Evolutionary conservation across 2,113 vertebrate species (phyloP).

Genomic region (Paradisaea rubra): DNA sequence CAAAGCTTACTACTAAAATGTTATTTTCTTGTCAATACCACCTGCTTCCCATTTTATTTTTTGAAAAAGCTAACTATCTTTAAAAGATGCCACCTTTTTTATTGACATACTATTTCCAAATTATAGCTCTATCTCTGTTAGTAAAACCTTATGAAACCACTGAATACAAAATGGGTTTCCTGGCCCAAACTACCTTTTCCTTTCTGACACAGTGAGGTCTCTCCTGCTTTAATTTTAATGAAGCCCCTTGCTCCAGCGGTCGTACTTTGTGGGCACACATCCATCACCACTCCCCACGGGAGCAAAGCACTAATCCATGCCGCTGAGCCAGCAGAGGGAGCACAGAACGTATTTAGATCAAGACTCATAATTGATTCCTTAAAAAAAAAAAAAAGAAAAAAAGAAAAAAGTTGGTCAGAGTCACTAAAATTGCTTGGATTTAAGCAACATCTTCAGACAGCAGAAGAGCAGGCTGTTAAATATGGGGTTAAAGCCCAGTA

Average conservation of each 20-base stretch:
- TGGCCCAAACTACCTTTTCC: not conserved
- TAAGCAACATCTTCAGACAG: not conserved
- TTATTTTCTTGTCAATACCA: not conserved
- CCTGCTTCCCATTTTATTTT: not conserved
- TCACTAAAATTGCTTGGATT: not conserved
- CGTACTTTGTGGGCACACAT: not conserved
- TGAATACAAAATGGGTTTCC: slow-evolving; percentile 18
- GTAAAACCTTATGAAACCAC: not conserved
- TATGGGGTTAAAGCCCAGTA: not conserved
- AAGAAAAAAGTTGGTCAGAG: not conserved
- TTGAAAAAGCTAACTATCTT: not conserved
- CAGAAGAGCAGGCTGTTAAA: not conserved
- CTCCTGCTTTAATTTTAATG: slow-evolving; percentile 8
- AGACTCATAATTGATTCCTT: not conserved
- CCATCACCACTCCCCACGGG: not conserved
- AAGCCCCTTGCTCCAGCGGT: not conserved
- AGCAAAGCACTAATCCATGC: not conserved
- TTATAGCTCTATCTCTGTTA: slow-evolving; percentile 14
- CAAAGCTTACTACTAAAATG: not conserved
- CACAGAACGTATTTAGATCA: not conserved
- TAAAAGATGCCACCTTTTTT: slow-evolving; percentile 7
- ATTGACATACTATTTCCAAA: slow-evolving; percentile 12
- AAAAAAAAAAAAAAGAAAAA: not conserved
- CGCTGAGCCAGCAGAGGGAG: slow-evolving; percentile 31
- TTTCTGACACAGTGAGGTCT: not conserved